Percentiles rank a stretch among this genome's conserved stretches.
phyloP scores from a whole-genome alignment of 2,888 invertebrate species.

The Thereva nobilitata region DNA sequence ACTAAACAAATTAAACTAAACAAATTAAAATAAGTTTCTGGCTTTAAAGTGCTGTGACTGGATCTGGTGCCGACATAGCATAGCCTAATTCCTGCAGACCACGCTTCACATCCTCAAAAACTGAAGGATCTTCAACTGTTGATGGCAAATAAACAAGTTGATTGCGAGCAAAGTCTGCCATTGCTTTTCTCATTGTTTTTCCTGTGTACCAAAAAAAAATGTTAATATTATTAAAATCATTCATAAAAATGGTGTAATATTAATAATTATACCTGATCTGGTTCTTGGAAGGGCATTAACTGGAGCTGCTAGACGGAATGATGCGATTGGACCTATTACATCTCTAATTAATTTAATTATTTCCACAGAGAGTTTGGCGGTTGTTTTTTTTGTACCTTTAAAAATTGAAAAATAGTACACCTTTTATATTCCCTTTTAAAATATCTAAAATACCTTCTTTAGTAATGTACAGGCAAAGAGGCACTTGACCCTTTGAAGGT shows the following conservation, averaged over 20 bases:
- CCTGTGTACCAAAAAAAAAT: constrained; percentile 37
- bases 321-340: constrained; percentile 74
- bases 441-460: constrained; percentile 57
- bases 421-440: neutral
- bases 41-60: constrained; percentile 50
- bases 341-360: constrained; percentile 56
- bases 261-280: constrained; percentile 71
- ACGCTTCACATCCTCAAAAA: constrained; percentile 76
- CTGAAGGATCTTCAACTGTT: constrained; percentile 84
- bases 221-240: constrained; percentile 1
- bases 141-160: constrained; percentile 78
- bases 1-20: neutral
- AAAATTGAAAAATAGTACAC: neutral
- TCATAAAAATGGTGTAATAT: neutral
- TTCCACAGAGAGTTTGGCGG: constrained; percentile 54
- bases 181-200: constrained; percentile 73
- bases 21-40: constrained; percentile 29
- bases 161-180: constrained; percentile 82
- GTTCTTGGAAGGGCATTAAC: constrained; percentile 85
- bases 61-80: constrained; percentile 73
- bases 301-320: constrained; percentile 78
- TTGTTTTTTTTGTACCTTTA: constrained; percentile 42
- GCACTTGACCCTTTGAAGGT: constrained; percentile 86
- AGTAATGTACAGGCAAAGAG: constrained; percentile 83
- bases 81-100: constrained; percentile 77